phyloP scores from a whole-genome alignment of 2,113 vertebrate genomes.

The Sebastes schlegelii region DNA sequence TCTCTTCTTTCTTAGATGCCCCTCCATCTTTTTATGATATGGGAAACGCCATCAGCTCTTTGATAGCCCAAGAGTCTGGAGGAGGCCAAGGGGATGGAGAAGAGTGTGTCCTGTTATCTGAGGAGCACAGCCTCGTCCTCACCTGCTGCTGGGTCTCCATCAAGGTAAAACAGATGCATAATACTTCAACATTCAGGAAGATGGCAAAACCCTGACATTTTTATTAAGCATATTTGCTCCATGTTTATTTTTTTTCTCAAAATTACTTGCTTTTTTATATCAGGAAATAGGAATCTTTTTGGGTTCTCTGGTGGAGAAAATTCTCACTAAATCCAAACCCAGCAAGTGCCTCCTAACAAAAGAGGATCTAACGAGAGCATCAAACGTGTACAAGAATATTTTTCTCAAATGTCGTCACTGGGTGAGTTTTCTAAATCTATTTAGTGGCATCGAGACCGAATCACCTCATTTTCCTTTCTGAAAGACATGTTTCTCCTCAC shows the following conservation, averaged over 20 bases:
- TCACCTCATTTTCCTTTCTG: neutral
- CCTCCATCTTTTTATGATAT: slow-evolving; percentile 92
- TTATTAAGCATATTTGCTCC: neutral
- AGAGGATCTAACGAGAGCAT: slow-evolving; percentile 77
- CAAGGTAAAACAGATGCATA: slow-evolving; percentile 82
- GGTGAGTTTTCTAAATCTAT: slow-evolving; percentile 76
- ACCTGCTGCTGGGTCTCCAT: slow-evolving; percentile 95
- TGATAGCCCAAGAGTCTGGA: slow-evolving; percentile 82
- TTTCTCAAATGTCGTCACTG: slow-evolving; percentile 92
- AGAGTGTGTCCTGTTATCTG: slow-evolving; percentile 87
- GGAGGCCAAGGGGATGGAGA: slow-evolving; percentile 62
- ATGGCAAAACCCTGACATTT: neutral
- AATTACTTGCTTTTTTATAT: neutral
- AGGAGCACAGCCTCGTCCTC: slow-evolving; percentile 90
- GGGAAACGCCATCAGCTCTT: slow-evolving; percentile 88
- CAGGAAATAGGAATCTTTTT: slow-evolving; percentile 86
- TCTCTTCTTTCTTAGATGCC: slow-evolving; percentile 73
- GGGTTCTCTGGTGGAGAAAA: slow-evolving; percentile 84
- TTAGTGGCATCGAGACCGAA: neutral
- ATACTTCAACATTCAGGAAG: neutral
- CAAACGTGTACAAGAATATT: slow-evolving; percentile 87
- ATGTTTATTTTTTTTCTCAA: neutral
- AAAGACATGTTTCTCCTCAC: slow-evolving; percentile 20
- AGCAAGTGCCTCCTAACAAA: slow-evolving; percentile 55
- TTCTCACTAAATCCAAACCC: slow-evolving; percentile 57